phyloP scores from a whole-genome alignment of 2,797 vertebrate genomes.

The Pangasius djambal region DNA sequence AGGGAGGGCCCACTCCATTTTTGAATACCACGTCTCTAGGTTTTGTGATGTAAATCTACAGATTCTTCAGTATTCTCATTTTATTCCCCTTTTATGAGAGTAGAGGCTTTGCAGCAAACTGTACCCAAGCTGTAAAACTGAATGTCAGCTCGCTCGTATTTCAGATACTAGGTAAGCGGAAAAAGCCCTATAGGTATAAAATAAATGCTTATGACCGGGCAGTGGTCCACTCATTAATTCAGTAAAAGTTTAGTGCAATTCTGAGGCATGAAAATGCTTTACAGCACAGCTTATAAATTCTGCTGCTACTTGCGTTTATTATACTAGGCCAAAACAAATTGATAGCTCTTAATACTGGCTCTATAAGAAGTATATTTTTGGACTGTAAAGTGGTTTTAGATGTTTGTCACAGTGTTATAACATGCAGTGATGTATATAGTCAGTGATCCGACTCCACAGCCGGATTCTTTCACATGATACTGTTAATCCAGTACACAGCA shows the following conservation, averaged over 20 bases:
- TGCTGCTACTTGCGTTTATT: neutral
- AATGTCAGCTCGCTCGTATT: neutral
- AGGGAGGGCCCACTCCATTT: too few species aligned
- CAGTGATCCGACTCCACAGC: slow-evolving; percentile 3
- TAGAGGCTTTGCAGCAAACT: neutral
- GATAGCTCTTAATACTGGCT: neutral
- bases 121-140: neutral
- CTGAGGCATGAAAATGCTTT: slow-evolving; percentile 1
- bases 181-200: neutral
- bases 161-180: neutral
- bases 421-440: neutral
- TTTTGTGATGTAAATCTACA: neutral
- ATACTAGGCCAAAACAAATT: neutral
- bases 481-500: slow-evolving; percentile 46
- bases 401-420: neutral
- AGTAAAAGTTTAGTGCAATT: slow-evolving; percentile 4
- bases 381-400: neutral
- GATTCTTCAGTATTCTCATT: neutral
- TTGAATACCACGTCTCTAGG: neutral
- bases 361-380: too few species aligned
- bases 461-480: slow-evolving; percentile 41
- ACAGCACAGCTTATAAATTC: neutral
- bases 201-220: neutral
- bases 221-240: neutral
- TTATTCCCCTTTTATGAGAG: neutral